Evolutionary conservation across 2,888 invertebrate genomes (phyloP), one percentile per base, ranked within the genome.

Genomic region (Pteria penguin): DNA sequence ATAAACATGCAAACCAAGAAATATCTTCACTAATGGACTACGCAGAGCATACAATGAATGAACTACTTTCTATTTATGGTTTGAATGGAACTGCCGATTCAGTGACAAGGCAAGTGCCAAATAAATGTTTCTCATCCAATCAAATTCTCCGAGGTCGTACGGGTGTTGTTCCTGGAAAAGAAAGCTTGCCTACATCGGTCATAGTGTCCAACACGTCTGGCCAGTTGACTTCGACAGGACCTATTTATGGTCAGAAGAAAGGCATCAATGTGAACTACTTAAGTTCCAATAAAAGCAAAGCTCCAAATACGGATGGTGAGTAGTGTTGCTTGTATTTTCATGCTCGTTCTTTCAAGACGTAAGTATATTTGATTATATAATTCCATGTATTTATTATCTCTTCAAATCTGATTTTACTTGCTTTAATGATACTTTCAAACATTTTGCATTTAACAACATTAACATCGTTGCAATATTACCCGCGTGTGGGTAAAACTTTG

Each of bases 21-120:
- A 63, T 69, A 31, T 60, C 72, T 27, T 69, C 55, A 2, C 93
- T 96, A 92, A 94, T 95, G 86, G 96, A 96, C 88, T 96, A 95
- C 90, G 96, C 96, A 2, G 95, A 96, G 93, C 95, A 95, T 85
- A 96, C 96, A 11, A 95, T 96, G 95, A 94, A 95, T 84, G 96
- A 96, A 89, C 92, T 96, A 66, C 93, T 96, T 72, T 95, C 95
- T 32, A 95, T 96, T 86, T 96, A 96, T 90, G 96, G 96, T 27
- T 93, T 96, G 83, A 95, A 95, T 71, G 96, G 95, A 90, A 89
- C 94, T 94, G 87, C 66, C 8, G 78, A 78, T 27, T 80, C 80
- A 27, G 94, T 95, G 81, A 94, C 94, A 75, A 94, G 95, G 73
- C 86, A 87, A 54, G 79, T 88, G 87, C 95, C 95, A 66, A 94